A percentile compares a stretch with the other conserved stretches of the same genome.
Conservation (phyloP, 2,888 invertebrate species). For the Drosophila aldrichi region DNA sequence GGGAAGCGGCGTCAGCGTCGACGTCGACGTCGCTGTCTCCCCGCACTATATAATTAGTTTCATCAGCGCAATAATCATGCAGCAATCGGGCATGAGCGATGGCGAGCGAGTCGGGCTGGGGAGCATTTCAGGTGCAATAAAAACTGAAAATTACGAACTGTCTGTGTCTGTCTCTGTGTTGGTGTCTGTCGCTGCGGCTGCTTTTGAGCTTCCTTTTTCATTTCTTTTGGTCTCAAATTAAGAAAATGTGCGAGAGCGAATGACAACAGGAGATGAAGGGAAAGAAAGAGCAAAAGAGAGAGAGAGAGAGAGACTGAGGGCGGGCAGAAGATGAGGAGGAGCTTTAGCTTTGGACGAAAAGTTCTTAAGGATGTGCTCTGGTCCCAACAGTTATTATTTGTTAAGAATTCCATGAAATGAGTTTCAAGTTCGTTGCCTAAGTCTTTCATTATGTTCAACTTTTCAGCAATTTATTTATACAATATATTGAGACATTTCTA, state of each 20-base stretch:
- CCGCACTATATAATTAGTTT: slow-evolving; percentile 75
- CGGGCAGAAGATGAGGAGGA: not conserved
- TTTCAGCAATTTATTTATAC: too few relatives aligned
- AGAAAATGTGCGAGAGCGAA: not conserved
- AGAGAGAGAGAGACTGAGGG: not conserved
- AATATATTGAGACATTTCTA: not conserved
- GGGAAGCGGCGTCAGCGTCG: not conserved
- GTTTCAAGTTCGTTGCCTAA: slow-evolving; percentile 57
- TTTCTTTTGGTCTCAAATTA: slow-evolving; percentile 6
- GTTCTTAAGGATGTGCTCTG: not conserved
- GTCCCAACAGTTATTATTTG: not conserved
- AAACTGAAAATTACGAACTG: slow-evolving; percentile 64
- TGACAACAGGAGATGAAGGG: not conserved
- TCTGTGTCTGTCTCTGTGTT: slow-evolving; percentile 8
- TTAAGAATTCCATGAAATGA: not conserved
- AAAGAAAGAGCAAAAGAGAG: not conserved
- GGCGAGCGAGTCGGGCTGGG: slow-evolving; percentile 1
- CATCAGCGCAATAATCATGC: slow-evolving; percentile 79
- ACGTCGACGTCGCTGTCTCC: slow-evolving; percentile 27
- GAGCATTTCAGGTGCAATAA: slow-evolving; percentile 49
- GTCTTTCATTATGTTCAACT: slow-evolving; percentile 53
- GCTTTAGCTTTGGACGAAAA: not conserved
- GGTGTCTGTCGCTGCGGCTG: slow-evolving; percentile 1
- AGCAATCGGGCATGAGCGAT: slow-evolving; percentile 58
- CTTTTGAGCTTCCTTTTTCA: slow-evolving; percentile 17